Conservation (phyloP, 2,888 invertebrate genomes). For the Luffia ferchaultella region DNA sequence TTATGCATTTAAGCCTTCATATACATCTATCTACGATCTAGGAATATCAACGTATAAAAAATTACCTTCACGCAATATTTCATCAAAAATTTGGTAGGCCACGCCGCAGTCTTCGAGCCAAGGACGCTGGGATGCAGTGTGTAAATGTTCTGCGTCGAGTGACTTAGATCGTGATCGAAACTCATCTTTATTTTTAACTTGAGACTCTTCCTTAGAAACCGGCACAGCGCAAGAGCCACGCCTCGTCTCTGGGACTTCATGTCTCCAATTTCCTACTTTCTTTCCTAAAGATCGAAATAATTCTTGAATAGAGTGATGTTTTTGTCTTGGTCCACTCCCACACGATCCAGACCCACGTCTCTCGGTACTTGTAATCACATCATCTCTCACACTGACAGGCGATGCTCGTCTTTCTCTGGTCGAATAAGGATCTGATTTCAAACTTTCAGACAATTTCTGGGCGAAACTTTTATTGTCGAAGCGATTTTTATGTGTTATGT, state of each 20-base stretch:
- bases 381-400: constrained; percentile 24
- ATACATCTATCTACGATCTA: too few species aligned
- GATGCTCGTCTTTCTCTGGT: background rate
- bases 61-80: constrained; percentile 79
- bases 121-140: constrained; percentile 37
- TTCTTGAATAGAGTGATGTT: constrained; percentile 79
- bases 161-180: constrained; percentile 83
- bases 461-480: constrained; percentile 53
- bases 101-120: constrained; percentile 79
- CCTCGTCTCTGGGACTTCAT: constrained; percentile 58
- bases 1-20: too few species aligned
- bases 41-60: too few species aligned
- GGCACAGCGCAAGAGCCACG: constrained; percentile 51
- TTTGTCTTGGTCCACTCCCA: constrained; percentile 44
- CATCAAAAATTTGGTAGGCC: constrained; percentile 83
- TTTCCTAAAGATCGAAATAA: constrained; percentile 79
- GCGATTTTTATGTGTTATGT: constrained; percentile 28
- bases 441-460: constrained; percentile 39
- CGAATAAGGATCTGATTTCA: constrained; percentile 3
- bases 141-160: constrained; percentile 69
- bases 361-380: constrained; percentile 23
- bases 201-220: constrained; percentile 50
- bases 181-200: constrained; percentile 59
- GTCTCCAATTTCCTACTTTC: constrained; percentile 76
- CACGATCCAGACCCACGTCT: constrained; percentile 46